Evolutionary conservation across 2,888 invertebrate genomes (phyloP).

Genomic region (Epiblema foenella): DNA sequence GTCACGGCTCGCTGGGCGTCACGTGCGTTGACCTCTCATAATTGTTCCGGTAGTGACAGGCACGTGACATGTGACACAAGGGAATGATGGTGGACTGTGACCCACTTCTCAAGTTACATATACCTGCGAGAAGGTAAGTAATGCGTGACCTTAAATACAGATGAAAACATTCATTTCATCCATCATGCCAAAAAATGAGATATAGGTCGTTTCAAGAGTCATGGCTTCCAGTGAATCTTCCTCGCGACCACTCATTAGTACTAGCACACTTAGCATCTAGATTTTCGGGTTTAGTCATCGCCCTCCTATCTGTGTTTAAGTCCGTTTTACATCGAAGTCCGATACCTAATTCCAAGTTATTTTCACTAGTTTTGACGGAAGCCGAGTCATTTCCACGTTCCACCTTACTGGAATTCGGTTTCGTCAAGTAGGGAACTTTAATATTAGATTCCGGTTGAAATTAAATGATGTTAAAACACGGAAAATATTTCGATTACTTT

Average conservation of each 20-base stretch:
- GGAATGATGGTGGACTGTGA: slow-evolving; percentile 37
- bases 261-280: background rate
- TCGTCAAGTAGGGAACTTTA: background rate
- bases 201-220: too few species aligned
- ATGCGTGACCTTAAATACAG: background rate
- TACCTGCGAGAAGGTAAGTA: background rate
- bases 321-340: too few species aligned
- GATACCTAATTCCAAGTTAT: background rate
- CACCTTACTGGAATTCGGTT: background rate
- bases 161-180: background rate
- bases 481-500: too few species aligned
- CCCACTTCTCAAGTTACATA: slow-evolving; percentile 33
- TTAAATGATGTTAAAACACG: too few species aligned
- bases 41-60: slow-evolving; percentile 77
- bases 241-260: background rate
- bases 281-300: background rate
- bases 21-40: slow-evolving; percentile 67
- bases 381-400: background rate
- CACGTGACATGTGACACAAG: slow-evolving; percentile 48
- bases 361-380: background rate
- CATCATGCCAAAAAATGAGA: too few species aligned
- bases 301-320: too few species aligned
- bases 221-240: background rate
- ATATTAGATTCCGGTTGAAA: too few species aligned
- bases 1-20: slow-evolving; percentile 63